Conservation (phyloP, 2,888 invertebrate species). For the Tiphia femorata region DNA sequence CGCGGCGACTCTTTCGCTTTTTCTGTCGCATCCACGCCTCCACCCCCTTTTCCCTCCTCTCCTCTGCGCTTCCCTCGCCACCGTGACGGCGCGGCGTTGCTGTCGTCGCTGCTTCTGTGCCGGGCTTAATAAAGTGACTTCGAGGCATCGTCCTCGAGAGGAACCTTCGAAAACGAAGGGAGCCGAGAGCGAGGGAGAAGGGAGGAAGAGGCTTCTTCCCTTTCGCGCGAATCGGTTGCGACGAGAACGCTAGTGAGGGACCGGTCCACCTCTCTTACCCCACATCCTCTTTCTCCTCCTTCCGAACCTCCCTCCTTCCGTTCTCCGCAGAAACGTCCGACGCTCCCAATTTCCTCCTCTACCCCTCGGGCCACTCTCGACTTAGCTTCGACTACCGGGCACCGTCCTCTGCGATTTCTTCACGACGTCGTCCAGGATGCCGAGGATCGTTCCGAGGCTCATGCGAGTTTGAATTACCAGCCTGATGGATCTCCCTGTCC, state of each 20-base stretch:
- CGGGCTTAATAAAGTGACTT: conserved; percentile 55
- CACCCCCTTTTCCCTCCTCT: conserved; percentile 24
- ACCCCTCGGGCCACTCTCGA: not conserved
- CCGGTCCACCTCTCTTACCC: conserved; percentile 23
- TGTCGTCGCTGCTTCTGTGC: conserved; percentile 1
- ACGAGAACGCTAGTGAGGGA: too few relatives aligned
- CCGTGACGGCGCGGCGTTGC: too few relatives aligned
- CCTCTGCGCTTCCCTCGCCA: conserved; percentile 16
- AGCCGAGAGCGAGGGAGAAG: too few relatives aligned
- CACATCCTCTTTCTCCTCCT: not conserved
- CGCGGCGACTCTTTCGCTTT: conserved; percentile 56
- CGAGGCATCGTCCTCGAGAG: conserved; percentile 34
- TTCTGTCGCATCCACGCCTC: conserved; percentile 48
- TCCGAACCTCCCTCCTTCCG: not conserved
- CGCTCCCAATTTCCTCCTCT: conserved; percentile 1
- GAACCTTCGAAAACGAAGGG: conserved; percentile 28
- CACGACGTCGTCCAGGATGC: too few relatives aligned
- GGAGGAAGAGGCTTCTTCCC: too few relatives aligned
- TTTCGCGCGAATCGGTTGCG: conserved; percentile 7
- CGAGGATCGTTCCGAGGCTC: too few relatives aligned
- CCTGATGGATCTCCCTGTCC: conserved; percentile 1
- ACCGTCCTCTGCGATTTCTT: too few relatives aligned
- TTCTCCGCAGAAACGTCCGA: not conserved
- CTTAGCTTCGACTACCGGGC: not conserved
- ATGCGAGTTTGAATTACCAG: too few relatives aligned